Evolutionary conservation across 2,888 invertebrate genomes (phyloP).

Genomic region (Brachyopa scutellaris): DNA sequence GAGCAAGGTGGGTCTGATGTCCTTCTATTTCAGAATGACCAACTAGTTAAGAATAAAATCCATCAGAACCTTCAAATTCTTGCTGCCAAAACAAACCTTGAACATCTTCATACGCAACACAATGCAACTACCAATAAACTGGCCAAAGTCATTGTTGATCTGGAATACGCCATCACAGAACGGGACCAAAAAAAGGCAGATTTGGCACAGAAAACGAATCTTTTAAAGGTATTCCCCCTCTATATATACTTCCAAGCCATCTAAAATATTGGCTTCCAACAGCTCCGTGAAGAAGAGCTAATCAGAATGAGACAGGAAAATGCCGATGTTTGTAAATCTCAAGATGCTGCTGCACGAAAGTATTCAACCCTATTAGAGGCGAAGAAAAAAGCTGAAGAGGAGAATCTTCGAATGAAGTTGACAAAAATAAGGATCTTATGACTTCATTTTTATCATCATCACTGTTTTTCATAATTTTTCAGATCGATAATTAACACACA

Average conservation of each 20-base stretch:
- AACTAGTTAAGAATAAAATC: slow-evolving; percentile 79
- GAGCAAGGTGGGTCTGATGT: too few species aligned
- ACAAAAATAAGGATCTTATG: neutral
- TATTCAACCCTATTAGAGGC: slow-evolving; percentile 77
- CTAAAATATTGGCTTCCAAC: neutral
- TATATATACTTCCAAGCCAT: neutral
- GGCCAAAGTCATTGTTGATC: slow-evolving; percentile 78
- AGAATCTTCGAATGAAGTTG: slow-evolving; percentile 78
- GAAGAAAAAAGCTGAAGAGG: slow-evolving; percentile 77
- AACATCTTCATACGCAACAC: slow-evolving; percentile 79
- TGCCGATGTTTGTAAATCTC: slow-evolving; percentile 77
- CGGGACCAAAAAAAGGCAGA: slow-evolving; percentile 79
- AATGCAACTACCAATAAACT: slow-evolving; percentile 79
- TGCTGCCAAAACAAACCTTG: slow-evolving; percentile 79
- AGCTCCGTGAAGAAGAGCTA: slow-evolving; percentile 80
- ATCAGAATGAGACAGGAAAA: slow-evolving; percentile 79
- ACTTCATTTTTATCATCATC: neutral
- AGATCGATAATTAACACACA: slow-evolving; percentile 75
- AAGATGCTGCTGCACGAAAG: slow-evolving; percentile 79
- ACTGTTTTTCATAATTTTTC: neutral
- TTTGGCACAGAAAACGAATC: slow-evolving; percentile 77
- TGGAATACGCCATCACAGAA: slow-evolving; percentile 79
- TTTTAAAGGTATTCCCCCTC: slow-evolving; percentile 77
- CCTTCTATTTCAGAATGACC: slow-evolving; percentile 74
- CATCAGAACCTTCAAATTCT: slow-evolving; percentile 81